Evolutionary conservation across 2,797 vertebrate species (phyloP).

Genomic region (Cottoperca gobio): DNA sequence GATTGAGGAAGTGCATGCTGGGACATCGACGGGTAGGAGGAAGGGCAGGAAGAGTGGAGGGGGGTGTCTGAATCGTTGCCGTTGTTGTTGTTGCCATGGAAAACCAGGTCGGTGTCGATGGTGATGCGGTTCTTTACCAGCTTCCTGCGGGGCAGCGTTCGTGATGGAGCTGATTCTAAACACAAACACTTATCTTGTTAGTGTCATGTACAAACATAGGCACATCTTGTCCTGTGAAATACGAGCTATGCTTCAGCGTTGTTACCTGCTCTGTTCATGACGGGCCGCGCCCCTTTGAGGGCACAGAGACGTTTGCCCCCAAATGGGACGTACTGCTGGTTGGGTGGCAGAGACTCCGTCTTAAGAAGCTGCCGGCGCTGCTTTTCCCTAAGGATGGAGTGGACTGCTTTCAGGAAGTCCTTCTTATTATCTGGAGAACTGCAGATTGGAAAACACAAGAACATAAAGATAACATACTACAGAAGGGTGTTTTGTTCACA

Average conservation of each 20-base stretch:
- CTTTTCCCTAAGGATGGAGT: constrained; percentile 94
- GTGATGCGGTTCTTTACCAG: constrained; percentile 94
- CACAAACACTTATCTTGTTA: background rate
- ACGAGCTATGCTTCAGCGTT: background rate
- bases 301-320: constrained; percentile 96
- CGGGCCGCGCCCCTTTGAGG: constrained; percentile 92
- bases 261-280: constrained; percentile 95
- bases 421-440: constrained; percentile 95
- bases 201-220: background rate
- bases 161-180: constrained; percentile 91
- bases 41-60: constrained; percentile 9
- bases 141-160: constrained; percentile 88
- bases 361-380: constrained; percentile 95
- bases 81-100: constrained; percentile 88
- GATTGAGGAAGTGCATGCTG: constrained; percentile 45
- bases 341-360: constrained; percentile 92
- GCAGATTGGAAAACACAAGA: background rate
- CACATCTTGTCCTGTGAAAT: background rate
- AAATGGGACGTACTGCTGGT: constrained; percentile 96
- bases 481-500: background rate
- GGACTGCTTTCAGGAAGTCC: constrained; percentile 94
- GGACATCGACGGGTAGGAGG: constrained; percentile 3
- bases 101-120: constrained; percentile 91
- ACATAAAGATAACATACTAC: background rate
- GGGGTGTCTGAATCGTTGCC: constrained; percentile 67